Percentiles rank a stretch among this genome's conserved stretches.
Evolutionary conservation across 2,888 invertebrate genomes (phyloP).

Genomic region (Vesta saturnalis): DNA sequence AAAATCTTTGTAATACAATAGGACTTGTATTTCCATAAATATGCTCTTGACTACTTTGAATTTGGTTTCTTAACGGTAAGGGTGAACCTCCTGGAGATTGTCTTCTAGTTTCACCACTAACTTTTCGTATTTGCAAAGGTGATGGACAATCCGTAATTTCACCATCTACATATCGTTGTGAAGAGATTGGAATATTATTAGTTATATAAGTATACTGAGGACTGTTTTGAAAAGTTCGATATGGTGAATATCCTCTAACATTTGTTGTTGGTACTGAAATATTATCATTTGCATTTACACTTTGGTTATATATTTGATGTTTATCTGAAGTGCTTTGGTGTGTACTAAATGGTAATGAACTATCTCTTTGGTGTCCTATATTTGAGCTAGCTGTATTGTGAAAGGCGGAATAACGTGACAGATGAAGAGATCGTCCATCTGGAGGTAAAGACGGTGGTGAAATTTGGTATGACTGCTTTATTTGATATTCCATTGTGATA

Average conservation of each 20-base stretch:
- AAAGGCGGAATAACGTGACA: constrained; percentile 54
- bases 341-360: constrained; percentile 42
- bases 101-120: constrained; percentile 54
- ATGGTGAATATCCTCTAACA: constrained; percentile 54
- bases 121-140: constrained; percentile 49
- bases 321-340: constrained; percentile 49
- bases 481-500: constrained; percentile 32
- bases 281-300: constrained; percentile 32
- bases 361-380: constrained; percentile 47
- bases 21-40: constrained; percentile 79
- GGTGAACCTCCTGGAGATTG: constrained; percentile 59
- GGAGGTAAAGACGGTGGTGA: constrained; percentile 47
- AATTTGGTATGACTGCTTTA: constrained; percentile 38
- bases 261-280: constrained; percentile 40
- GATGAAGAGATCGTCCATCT: constrained; percentile 48
- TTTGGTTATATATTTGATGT: constrained; percentile 40
- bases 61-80: constrained; percentile 58
- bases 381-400: constrained; percentile 43
- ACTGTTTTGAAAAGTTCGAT: constrained; percentile 51
- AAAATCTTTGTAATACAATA: constrained; percentile 79
- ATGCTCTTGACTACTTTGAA: constrained; percentile 48
- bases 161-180: constrained; percentile 17
- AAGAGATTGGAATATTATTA: constrained; percentile 14
- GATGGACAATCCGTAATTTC: constrained; percentile 30
- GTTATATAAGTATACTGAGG: constrained; percentile 25